Percentiles rank a stretch among this genome's conserved stretches.
phyloP scores from a whole-genome alignment of 2,797 vertebrate species.

The Smutsia temminckii region DNA sequence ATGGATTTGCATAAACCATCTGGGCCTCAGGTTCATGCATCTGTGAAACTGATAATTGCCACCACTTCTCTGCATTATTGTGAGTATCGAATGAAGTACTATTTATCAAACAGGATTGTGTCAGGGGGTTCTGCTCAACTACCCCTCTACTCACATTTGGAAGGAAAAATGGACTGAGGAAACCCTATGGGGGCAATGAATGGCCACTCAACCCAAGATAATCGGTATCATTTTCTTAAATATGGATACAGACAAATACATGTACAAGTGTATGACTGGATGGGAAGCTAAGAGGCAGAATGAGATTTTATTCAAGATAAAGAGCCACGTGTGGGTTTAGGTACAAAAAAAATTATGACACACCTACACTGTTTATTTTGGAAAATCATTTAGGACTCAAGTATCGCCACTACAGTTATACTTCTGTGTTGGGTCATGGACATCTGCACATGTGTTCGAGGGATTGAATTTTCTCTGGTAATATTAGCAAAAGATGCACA shows the following conservation, averaged over 20 bases:
- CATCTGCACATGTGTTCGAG: neutral
- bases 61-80: neutral
- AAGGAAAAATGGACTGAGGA: neutral
- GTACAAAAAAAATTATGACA: neutral
- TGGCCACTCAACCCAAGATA: neutral
- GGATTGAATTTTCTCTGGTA: neutral
- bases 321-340: neutral
- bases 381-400: neutral
- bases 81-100: neutral
- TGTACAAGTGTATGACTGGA: neutral
- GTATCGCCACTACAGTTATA: neutral
- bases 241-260: neutral
- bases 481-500: neutral
- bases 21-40: neutral
- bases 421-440: neutral
- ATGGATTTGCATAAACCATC: neutral
- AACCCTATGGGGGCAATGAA: neutral
- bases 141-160: neutral
- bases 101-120: neutral
- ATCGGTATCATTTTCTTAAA: neutral
- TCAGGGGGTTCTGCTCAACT: neutral
- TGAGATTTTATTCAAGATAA: neutral
- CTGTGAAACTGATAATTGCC: neutral
- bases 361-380: slow-evolving; percentile 17
- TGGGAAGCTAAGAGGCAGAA: neutral